phyloP scores from a whole-genome alignment of 2,113 vertebrate genomes.

The Corythornis cristatus region DNA sequence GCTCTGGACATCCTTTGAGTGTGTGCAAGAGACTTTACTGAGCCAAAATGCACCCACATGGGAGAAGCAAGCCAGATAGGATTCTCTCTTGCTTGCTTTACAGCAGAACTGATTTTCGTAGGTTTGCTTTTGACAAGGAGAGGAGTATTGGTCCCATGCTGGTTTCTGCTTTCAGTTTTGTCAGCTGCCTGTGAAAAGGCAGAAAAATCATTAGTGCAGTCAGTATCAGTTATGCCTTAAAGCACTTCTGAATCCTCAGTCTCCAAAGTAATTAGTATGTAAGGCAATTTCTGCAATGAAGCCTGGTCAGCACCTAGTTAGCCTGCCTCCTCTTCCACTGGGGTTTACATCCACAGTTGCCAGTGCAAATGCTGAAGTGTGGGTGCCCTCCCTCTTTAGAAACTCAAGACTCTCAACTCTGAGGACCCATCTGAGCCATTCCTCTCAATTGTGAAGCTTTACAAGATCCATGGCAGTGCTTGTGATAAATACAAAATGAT shows the following conservation, averaged over 20 bases:
- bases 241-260: background rate
- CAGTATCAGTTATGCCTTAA: background rate
- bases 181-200: background rate
- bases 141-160: background rate
- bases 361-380: background rate
- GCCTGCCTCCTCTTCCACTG: background rate
- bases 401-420: background rate
- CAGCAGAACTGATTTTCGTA: background rate
- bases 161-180: background rate
- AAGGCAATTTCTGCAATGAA: background rate
- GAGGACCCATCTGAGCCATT: background rate
- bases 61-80: background rate
- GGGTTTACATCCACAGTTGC: background rate
- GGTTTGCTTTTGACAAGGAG: background rate
- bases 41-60: background rate
- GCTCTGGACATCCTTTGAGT: background rate
- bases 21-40: background rate
- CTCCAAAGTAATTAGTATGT: background rate
- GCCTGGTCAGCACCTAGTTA: background rate
- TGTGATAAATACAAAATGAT: background rate
- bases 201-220: background rate
- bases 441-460: background rate
- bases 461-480: rapidly evolving
- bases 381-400: background rate
- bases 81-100: background rate